A percentile compares a stretch with the other conserved stretches of the same genome.
phyloP scores from a whole-genome alignment of 2,888 invertebrate species.

The Amiota communis region DNA sequence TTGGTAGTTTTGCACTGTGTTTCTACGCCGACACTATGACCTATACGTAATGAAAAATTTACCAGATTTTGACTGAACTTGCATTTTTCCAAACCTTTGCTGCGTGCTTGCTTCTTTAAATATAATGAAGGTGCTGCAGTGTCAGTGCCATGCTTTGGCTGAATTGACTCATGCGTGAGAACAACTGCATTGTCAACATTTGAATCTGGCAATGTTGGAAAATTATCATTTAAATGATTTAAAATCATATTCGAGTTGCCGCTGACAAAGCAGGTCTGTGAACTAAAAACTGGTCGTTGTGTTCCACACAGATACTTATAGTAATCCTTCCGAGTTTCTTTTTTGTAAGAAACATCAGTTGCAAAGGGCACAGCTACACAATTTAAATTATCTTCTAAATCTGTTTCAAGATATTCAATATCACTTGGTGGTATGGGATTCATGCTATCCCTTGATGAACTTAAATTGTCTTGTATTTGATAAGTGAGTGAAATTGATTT shows the following conservation, averaged over 20 bases:
- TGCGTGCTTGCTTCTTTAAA: slow-evolving; percentile 55
- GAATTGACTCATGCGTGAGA: slow-evolving; percentile 31
- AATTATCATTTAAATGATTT: slow-evolving; percentile 71
- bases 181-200: background rate
- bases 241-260: slow-evolving; percentile 72
- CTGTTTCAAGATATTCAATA: slow-evolving; percentile 71
- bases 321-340: slow-evolving; percentile 34
- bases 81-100: slow-evolving; percentile 71
- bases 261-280: slow-evolving; percentile 67
- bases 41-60: slow-evolving; percentile 72
- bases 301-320: slow-evolving; percentile 22
- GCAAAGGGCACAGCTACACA: slow-evolving; percentile 68
- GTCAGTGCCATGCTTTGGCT: slow-evolving; percentile 64
- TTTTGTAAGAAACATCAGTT: slow-evolving; percentile 55
- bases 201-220: slow-evolving; percentile 59
- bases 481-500: slow-evolving; percentile 27
- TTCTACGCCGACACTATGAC: slow-evolving; percentile 64
- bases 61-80: slow-evolving; percentile 74
- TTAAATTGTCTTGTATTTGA: slow-evolving; percentile 57
- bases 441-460: slow-evolving; percentile 71
- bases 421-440: slow-evolving; percentile 72
- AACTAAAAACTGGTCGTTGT: slow-evolving; percentile 55
- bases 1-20: slow-evolving; percentile 58
- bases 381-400: slow-evolving; percentile 67
- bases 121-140: too few relatives aligned